Conservation (phyloP, 2,888 invertebrate species). For the Nineta flava region DNA sequence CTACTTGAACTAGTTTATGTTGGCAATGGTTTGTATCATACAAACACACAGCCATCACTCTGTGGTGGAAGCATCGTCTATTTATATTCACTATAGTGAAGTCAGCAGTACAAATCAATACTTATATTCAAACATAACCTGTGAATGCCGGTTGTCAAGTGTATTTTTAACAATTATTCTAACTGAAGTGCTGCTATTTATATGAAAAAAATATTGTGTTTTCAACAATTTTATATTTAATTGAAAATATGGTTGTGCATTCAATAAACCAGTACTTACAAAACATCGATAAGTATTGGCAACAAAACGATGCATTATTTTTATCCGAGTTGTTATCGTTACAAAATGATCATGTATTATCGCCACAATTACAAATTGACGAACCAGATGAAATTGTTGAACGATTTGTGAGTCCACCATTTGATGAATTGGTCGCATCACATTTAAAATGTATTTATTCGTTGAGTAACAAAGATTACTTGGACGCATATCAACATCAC, state of each 20-base stretch:
- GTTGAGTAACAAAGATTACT: conserved; percentile 31
- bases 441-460: conserved; percentile 55
- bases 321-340: conserved; percentile 45
- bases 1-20: too few species aligned
- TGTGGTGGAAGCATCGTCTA: too few species aligned
- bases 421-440: conserved; percentile 57
- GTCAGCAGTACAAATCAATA: too few species aligned
- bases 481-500: conserved; percentile 65
- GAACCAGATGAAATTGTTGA: conserved; percentile 54
- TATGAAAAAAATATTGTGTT: too few species aligned
- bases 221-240: background rate
- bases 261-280: conserved; percentile 27
- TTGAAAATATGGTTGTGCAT: conserved; percentile 20
- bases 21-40: too few species aligned
- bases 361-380: conserved; percentile 49
- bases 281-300: conserved; percentile 41
- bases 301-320: conserved; percentile 41
- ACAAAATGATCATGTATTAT: conserved; percentile 55
- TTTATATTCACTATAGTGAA: too few species aligned
- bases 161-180: too few species aligned
- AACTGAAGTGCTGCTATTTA: too few species aligned
- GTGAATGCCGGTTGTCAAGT: too few species aligned
- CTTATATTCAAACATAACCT: too few species aligned
- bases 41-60: too few species aligned
- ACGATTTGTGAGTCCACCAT: conserved; percentile 50